Evolutionary conservation across 2,113 vertebrate species (phyloP).

Genomic region (Pseudopodoces humilis): DNA sequence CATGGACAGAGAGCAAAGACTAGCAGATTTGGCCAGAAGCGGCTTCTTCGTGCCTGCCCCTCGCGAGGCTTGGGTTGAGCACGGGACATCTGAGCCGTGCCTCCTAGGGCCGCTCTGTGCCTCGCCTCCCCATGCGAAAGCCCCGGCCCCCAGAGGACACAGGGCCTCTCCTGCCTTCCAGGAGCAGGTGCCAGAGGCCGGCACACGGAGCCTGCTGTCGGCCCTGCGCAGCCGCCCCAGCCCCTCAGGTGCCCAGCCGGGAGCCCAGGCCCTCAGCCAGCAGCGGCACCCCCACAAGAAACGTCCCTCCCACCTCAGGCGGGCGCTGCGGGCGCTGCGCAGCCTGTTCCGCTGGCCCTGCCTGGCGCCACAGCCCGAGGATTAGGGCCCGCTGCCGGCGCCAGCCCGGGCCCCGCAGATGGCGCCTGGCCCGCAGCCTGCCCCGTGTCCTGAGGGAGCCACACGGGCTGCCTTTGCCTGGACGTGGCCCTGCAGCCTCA

Average conservation of each 20-base stretch:
- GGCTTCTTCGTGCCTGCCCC: neutral
- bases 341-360: neutral
- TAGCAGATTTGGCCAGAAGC: neutral
- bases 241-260: too few species aligned
- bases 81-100: fast-evolving
- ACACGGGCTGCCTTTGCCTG: neutral
- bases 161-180: neutral
- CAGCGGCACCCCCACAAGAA: neutral
- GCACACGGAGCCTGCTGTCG: fast-evolving
- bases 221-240: too few species aligned
- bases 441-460: neutral
- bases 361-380: neutral
- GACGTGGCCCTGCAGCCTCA: neutral
- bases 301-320: neutral
- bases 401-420: neutral
- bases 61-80: too few species aligned
- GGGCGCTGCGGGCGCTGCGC: neutral
- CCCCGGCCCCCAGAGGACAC: fast-evolving
- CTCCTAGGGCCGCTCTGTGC: neutral
- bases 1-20: too few species aligned
- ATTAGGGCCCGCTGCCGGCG: neutral
- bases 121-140: neutral
- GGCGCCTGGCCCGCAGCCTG: neutral
- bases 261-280: neutral
- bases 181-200: neutral